phyloP scores from a whole-genome alignment of 2,888 invertebrate genomes.

The Aphidoletes aphidimyza region DNA sequence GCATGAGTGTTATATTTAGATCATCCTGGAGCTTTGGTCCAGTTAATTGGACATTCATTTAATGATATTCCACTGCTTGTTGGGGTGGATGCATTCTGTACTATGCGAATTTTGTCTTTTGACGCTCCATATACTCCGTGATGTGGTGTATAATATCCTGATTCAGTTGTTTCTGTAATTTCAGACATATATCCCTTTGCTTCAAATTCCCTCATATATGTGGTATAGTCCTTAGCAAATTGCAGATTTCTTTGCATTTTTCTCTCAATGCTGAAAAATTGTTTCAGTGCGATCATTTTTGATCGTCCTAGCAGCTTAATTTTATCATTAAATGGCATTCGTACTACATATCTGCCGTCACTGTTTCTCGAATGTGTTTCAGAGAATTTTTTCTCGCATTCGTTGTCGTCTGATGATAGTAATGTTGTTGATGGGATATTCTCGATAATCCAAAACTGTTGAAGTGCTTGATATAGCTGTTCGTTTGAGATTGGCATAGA shows the following conservation, averaged over 20 bases:
- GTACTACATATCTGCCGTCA: not conserved
- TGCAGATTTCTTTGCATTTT: not conserved
- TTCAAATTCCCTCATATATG: not conserved
- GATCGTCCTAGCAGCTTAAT: not conserved
- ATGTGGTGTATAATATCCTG: conserved; percentile 38
- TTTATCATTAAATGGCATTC: not conserved
- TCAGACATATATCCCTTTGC: not conserved
- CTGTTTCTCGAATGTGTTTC: not conserved
- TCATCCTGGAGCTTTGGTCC: conserved; percentile 56
- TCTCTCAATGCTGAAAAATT: not conserved
- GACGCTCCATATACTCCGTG: conserved; percentile 55
- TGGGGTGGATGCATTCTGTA: conserved; percentile 55
- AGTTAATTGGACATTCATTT: conserved; percentile 55
- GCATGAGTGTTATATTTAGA: conserved; percentile 14
- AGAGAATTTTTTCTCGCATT: not conserved
- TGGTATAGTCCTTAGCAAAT: not conserved
- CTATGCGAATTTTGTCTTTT: conserved; percentile 55
- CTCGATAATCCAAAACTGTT: not conserved
- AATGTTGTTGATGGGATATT: not conserved
- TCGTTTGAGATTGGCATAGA: not conserved
- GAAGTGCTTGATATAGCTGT: not conserved
- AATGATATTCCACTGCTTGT: conserved; percentile 54
- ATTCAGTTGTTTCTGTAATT: not conserved
- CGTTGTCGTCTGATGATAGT: not conserved
- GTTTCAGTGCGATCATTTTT: not conserved